Conservation (phyloP, 1,140 invertebrate genomes). For the Neotoxoptera formosana region DNA sequence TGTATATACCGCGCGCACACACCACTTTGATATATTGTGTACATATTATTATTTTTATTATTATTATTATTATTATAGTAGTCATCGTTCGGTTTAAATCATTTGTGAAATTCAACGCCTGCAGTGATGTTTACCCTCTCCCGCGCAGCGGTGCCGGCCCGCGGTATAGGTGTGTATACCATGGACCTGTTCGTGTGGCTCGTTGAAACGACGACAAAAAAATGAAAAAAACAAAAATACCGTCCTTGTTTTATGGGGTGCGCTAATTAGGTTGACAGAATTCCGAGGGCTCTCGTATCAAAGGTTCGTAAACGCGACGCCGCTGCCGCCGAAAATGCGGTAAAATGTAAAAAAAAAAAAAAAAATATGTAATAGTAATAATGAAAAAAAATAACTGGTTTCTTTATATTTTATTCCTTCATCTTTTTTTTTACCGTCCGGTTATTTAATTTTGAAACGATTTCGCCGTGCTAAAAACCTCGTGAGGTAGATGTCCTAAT, state of each 20-base stretch:
- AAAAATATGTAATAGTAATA: neutral
- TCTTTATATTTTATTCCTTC: neutral
- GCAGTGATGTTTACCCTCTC: slow-evolving; percentile 9
- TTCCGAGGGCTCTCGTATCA: slow-evolving; percentile 48
- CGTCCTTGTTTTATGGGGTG: slow-evolving; percentile 33
- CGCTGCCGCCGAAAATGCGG: slow-evolving; percentile 22
- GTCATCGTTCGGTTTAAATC: slow-evolving; percentile 35
- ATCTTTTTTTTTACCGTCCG: neutral
- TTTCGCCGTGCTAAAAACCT: slow-evolving; percentile 2
- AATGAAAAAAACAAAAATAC: neutral
- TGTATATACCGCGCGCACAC: neutral
- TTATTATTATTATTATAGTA: slow-evolving; percentile 15
- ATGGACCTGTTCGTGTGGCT: slow-evolving; percentile 25
- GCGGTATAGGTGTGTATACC: too few relatives aligned
- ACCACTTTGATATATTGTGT: slow-evolving; percentile 6
- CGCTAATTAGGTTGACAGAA: slow-evolving; percentile 51
- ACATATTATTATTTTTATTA: neutral
- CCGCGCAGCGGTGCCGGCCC: too few relatives aligned
- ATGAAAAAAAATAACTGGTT: slow-evolving; percentile 35
- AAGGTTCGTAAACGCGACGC: slow-evolving; percentile 40
- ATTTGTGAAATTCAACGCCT: slow-evolving; percentile 44
- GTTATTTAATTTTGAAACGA: slow-evolving; percentile 31
- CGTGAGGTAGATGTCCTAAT: neutral
- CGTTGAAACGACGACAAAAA: slow-evolving; percentile 43
- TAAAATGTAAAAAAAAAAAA: slow-evolving; percentile 32